phyloP scores from a whole-genome alignment of 2,888 invertebrate genomes.

The Platerodrilus igneus region DNA sequence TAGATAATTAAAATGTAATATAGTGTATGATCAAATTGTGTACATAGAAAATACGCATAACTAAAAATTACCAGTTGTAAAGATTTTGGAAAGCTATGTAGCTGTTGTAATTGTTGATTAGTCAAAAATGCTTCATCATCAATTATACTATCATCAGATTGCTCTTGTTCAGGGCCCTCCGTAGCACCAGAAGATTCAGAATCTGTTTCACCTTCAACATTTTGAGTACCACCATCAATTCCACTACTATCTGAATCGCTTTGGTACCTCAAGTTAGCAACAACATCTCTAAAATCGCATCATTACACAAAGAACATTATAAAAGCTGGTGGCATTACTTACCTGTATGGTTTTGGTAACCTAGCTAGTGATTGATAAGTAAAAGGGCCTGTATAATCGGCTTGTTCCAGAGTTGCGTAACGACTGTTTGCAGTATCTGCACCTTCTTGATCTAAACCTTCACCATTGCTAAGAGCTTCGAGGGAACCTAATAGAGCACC shows the following conservation, averaged over 20 bases:
- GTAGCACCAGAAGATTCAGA: conserved; percentile 56
- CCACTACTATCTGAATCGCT: conserved; percentile 58
- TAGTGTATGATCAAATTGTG: too few relatives aligned
- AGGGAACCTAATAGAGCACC: conserved; percentile 78
- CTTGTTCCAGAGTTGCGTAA: conserved; percentile 64
- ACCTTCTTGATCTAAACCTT: conserved; percentile 61
- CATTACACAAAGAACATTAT: neutral
- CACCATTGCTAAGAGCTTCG: conserved; percentile 73
- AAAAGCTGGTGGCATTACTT: conserved; percentile 21
- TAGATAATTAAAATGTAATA: too few relatives aligned
- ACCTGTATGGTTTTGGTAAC: conserved; percentile 76
- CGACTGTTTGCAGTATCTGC: conserved; percentile 60
- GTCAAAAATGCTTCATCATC: conserved; percentile 69
- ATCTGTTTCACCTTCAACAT: conserved; percentile 44
- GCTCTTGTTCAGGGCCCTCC: conserved; percentile 61
- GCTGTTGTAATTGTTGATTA: conserved; percentile 47
- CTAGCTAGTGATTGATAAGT: conserved; percentile 82
- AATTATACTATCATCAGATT: conserved; percentile 65
- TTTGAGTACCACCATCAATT: conserved; percentile 47
- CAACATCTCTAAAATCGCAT: conserved; percentile 56
- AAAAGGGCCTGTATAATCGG: conserved; percentile 78
- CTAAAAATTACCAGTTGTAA: conserved; percentile 50
- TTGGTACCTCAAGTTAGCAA: conserved; percentile 59
- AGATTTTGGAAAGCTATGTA: conserved; percentile 56
- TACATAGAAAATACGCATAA: too few relatives aligned